Evolutionary conservation across 2,888 invertebrate species (phyloP).

Genomic region (Rhaphigaster nebulosa): DNA sequence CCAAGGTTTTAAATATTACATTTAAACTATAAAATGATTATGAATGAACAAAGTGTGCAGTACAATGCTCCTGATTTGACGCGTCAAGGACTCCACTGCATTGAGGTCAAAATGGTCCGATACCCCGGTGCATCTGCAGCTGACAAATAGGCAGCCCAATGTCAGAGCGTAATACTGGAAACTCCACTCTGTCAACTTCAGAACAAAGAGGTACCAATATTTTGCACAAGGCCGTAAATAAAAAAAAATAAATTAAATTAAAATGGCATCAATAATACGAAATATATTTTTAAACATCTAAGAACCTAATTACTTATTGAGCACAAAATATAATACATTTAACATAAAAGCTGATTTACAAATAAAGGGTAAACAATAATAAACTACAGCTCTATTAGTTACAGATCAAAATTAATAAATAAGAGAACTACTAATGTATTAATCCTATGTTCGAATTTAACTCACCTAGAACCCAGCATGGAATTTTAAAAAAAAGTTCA

Average conservation of each 20-base stretch:
- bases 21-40: background rate
- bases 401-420: no score
- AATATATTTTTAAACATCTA: no score
- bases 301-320: no score
- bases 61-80: background rate
- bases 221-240: background rate
- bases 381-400: no score
- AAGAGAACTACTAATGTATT: no score
- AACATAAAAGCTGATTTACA: no score
- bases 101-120: background rate
- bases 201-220: background rate
- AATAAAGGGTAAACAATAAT: no score
- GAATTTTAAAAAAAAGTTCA: no score
- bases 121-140: background rate
- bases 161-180: background rate
- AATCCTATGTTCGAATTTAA: no score
- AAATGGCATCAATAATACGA: no score
- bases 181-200: background rate
- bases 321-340: no score
- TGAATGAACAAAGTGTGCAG: background rate
- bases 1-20: background rate
- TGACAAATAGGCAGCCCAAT: conserved; percentile 15
- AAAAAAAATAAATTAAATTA: background rate
- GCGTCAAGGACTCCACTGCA: background rate
- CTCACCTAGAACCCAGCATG: no score